Evolutionary conservation across 2,888 invertebrate genomes (phyloP).

Genomic region (Patella pellucida): DNA sequence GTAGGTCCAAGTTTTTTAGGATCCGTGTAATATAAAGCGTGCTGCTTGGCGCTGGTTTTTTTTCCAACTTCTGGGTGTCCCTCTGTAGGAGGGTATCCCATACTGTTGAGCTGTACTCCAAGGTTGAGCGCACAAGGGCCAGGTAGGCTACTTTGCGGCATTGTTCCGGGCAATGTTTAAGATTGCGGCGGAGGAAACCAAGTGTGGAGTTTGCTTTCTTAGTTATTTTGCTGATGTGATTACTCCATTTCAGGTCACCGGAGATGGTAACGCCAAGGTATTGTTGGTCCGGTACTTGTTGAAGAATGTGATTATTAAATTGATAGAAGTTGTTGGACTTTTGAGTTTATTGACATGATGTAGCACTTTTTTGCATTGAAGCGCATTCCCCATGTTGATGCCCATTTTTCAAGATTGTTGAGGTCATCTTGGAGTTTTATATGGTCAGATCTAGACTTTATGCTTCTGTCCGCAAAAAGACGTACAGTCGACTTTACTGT

Average conservation of each 20-base stretch:
- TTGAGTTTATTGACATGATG: neutral
- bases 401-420: too few relatives aligned
- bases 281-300: slow-evolving; percentile 26
- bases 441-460: too few relatives aligned
- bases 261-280: slow-evolving; percentile 32
- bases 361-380: too few relatives aligned
- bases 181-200: slow-evolving; percentile 30
- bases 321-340: slow-evolving; percentile 20
- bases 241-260: slow-evolving; percentile 31
- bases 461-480: too few relatives aligned
- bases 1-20: too few relatives aligned
- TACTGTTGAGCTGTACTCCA: slow-evolving; percentile 32
- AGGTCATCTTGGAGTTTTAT: too few relatives aligned
- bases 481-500: neutral
- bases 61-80: slow-evolving; percentile 32
- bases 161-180: slow-evolving; percentile 22
- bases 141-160: too few relatives aligned
- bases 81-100: slow-evolving; percentile 32
- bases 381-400: too few relatives aligned
- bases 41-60: too few relatives aligned
- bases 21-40: too few relatives aligned
- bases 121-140: slow-evolving; percentile 27
- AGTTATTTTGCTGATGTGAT: slow-evolving; percentile 26
- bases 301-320: slow-evolving; percentile 23
- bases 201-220: slow-evolving; percentile 33